These are phyloP conservation scores for Phenganax stokvisi DNA, from an alignment of 92 coral and sea anemone genomes.

Conservation along the genomic window DNA sequence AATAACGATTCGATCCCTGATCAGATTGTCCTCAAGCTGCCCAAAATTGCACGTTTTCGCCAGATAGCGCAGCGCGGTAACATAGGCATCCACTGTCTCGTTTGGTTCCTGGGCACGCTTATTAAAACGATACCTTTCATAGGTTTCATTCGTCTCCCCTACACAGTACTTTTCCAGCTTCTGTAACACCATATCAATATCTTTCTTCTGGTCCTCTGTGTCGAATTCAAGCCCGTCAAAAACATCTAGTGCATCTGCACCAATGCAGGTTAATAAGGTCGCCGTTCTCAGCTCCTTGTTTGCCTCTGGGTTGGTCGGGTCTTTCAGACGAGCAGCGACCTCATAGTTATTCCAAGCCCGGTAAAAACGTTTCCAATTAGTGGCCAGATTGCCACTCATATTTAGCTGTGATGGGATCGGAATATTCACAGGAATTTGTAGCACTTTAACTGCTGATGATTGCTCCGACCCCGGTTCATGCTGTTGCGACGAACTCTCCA, in stretches of 20 bases:
- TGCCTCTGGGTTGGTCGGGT: constrained; percentile 19
- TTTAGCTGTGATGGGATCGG: neutral
- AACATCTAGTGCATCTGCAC: constrained; percentile 54
- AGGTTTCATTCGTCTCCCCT: constrained; percentile 56
- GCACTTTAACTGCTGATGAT: too few relatives aligned
- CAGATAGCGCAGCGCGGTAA: constrained; percentile 48
- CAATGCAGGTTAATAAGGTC: constrained; percentile 45
- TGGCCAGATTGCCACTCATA: constrained; percentile 25
- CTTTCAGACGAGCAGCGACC: constrained; percentile 35
- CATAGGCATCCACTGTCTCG: constrained; percentile 44
- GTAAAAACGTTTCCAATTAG: constrained; percentile 31
- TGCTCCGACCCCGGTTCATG: neutral
- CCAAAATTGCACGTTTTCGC: constrained; percentile 61
- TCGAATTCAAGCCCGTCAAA: constrained; percentile 50
- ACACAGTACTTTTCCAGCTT: constrained; percentile 54
- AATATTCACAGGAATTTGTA: neutral
- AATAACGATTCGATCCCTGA: constrained; percentile 37
- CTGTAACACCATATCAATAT: constrained; percentile 37
- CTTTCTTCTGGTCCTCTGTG: constrained; percentile 37
- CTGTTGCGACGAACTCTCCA: neutral
- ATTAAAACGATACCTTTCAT: constrained; percentile 53
- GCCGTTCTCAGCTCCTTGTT: constrained; percentile 10
- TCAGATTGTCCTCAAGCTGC: constrained; percentile 40
- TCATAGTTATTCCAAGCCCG: neutral
- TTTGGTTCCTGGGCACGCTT: constrained; percentile 55